Conservation (phyloP, 23 tunicate species). For the Aplidium turbinatum region DNA sequence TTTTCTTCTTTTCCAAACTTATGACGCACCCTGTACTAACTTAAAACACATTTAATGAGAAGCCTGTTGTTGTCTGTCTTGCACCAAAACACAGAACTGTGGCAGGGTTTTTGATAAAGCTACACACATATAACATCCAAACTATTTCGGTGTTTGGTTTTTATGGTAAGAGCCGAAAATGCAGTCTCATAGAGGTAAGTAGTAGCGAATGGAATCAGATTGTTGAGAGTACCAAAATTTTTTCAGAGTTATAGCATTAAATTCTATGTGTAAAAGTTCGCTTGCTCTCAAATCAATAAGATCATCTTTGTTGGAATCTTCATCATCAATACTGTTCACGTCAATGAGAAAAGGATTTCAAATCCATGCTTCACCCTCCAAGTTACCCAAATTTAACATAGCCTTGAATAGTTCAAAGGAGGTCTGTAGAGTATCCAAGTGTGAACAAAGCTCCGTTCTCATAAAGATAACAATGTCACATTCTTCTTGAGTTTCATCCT, state of each 20-base stretch:
- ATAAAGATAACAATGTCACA: constrained; percentile 11
- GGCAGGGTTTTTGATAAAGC: neutral
- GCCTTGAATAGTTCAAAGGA: constrained; percentile 20
- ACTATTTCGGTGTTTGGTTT: constrained; percentile 27
- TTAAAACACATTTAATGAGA: constrained; percentile 1
- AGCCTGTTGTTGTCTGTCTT: constrained; percentile 8
- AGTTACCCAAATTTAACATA: constrained; percentile 26
- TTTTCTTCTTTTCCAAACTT: neutral
- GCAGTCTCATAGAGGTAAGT: constrained; percentile 34
- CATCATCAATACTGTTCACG: constrained; percentile 30
- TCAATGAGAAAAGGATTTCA: constrained; percentile 42
- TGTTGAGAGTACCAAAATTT: constrained; percentile 32
- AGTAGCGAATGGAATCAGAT: constrained; percentile 28
- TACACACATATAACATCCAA: constrained; percentile 19
- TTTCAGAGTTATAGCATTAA: constrained; percentile 19
- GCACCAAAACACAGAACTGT: constrained; percentile 7
- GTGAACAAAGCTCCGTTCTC: constrained; percentile 28
- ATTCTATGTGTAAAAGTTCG: constrained; percentile 30
- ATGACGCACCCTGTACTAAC: constrained; percentile 4
- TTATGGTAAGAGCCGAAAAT: constrained; percentile 31
- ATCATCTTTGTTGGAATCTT: constrained; percentile 34
- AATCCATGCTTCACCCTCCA: constrained; percentile 31
- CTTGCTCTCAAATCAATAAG: constrained; percentile 40
- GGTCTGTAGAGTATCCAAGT: constrained; percentile 39
- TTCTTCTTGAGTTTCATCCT: constrained; percentile 20